Conservation (phyloP, 2,797 vertebrate genomes). For the Perodicticus potto region DNA sequence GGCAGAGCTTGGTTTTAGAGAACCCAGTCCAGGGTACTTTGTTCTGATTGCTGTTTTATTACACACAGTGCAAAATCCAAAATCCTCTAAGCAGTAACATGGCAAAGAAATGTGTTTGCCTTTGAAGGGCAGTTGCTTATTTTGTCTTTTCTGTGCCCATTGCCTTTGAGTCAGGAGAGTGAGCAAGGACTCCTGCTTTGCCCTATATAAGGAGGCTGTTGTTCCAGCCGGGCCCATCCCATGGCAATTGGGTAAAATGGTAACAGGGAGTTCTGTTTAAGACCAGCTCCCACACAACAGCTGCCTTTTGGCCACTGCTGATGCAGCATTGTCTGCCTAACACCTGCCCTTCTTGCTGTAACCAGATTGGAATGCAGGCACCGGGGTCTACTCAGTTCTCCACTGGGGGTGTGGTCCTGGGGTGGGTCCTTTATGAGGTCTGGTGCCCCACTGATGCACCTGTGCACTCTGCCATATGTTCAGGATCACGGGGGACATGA, state of each 20-base stretch:
- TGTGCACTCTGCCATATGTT: neutral
- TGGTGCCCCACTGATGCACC: neutral
- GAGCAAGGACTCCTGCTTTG: conserved; percentile 17
- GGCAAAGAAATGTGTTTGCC: conserved; percentile 6
- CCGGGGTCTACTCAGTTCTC: neutral
- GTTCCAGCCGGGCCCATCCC: conserved; percentile 55
- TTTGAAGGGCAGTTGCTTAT: conserved; percentile 58
- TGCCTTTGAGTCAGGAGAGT: conserved; percentile 36
- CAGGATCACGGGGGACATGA: neutral
- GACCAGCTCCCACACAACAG: neutral
- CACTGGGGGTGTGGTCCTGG: neutral
- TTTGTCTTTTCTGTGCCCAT: conserved; percentile 1
- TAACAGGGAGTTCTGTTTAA: conserved; percentile 61
- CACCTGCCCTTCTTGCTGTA: conserved; percentile 68
- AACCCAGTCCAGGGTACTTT: neutral
- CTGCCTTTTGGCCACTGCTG: conserved; percentile 39
- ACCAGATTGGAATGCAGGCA: conserved; percentile 38
- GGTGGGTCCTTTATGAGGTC: neutral
- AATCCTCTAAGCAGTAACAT: neutral
- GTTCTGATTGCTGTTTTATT: neutral
- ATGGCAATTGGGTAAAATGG: conserved; percentile 70
- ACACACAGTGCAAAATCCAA: neutral
- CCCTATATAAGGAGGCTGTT: conserved; percentile 65
- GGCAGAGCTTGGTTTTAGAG: neutral
- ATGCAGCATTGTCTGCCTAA: neutral